phyloP scores from a whole-genome alignment of 1,140 invertebrate genomes.

The Megathymus violae region DNA sequence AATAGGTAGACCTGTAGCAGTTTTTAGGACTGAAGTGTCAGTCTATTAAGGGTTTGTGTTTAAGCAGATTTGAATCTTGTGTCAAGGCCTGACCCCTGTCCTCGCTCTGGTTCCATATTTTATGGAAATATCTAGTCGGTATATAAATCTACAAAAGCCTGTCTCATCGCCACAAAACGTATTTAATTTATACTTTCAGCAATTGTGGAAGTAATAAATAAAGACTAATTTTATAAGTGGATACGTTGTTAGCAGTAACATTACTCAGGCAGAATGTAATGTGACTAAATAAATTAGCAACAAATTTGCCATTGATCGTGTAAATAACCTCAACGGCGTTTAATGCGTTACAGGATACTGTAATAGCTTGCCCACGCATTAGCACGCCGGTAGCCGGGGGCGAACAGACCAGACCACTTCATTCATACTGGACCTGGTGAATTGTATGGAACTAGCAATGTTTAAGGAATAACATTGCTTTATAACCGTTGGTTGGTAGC shows the following conservation, averaged over 20 bases:
- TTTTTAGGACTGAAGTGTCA: too few species aligned
- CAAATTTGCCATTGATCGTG: slow-evolving; percentile 28
- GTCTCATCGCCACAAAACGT: slow-evolving; percentile 14
- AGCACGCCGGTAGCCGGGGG: slow-evolving; percentile 18
- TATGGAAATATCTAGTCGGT: slow-evolving; percentile 13
- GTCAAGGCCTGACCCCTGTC: slow-evolving; percentile 17
- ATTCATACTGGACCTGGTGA: slow-evolving; percentile 4
- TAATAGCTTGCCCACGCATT: slow-evolving; percentile 22
- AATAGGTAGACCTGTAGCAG: too few species aligned
- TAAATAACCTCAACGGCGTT: slow-evolving; percentile 15
- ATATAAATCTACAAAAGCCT: slow-evolving; percentile 9
- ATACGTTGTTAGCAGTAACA: too few species aligned
- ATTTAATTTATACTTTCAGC: neutral
- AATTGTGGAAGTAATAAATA: neutral
- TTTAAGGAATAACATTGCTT: slow-evolving; percentile 1
- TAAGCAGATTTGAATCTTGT: slow-evolving; percentile 27
- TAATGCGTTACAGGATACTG: slow-evolving; percentile 12
- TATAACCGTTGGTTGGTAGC: neutral
- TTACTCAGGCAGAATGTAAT: neutral
- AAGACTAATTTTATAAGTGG: too few species aligned
- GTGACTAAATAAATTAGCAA: slow-evolving; percentile 16
- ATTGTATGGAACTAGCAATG: slow-evolving; percentile 1
- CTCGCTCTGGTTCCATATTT: slow-evolving; percentile 23
- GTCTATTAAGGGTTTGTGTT: too few species aligned
- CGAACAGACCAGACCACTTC: neutral